Conservation (phyloP, 1,140 invertebrate species). For the Triops cancriformis region DNA sequence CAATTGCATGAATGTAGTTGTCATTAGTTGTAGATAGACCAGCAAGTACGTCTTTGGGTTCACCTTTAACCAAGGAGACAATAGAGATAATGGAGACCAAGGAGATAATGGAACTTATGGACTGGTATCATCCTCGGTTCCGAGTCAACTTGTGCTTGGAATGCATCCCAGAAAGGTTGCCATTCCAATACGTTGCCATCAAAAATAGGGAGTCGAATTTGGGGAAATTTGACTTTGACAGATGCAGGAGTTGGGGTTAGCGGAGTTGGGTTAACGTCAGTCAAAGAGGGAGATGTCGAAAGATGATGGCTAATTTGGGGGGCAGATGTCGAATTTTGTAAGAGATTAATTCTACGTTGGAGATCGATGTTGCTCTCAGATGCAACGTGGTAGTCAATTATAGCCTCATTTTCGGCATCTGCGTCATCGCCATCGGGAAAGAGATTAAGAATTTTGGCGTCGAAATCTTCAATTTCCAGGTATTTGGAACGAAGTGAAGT, state of each 20-base stretch:
- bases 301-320: not conserved
- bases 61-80: not conserved
- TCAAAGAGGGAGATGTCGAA: not conserved
- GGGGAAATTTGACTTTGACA: not conserved
- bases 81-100: too few species aligned
- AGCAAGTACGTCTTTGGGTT: not conserved
- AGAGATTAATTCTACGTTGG: not conserved
- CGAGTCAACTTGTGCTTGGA: not conserved
- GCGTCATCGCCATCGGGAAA: not conserved
- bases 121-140: not conserved
- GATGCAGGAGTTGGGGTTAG: not conserved
- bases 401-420: too few species aligned
- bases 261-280: not conserved
- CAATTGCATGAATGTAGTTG: not conserved
- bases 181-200: conserved; percentile 2
- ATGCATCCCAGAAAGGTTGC: conserved; percentile 9
- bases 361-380: too few species aligned
- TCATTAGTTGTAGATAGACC: conserved; percentile 18
- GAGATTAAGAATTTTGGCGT: not conserved
- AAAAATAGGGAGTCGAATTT: conserved; percentile 16
- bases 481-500: not conserved
- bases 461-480: not conserved
- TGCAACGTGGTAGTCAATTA: too few species aligned
- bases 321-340: not conserved
- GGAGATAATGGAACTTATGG: conserved; percentile 16